These are phyloP conservation scores for Pagrus major DNA, from an alignment of 2,113 vertebrate species.

Conservation along the genomic window DNA sequence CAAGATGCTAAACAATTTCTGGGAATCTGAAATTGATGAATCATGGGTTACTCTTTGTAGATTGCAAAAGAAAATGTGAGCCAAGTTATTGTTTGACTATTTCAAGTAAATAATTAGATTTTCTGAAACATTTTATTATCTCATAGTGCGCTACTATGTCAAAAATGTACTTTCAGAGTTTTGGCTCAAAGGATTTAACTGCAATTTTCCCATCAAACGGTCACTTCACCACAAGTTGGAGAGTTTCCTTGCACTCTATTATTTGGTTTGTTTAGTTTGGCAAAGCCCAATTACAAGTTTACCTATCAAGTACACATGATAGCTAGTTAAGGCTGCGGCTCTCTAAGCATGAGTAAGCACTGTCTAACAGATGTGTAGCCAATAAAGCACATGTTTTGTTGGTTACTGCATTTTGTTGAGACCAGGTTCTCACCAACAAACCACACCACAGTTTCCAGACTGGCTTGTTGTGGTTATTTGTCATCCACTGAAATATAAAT, in stretches of 20 bases:
- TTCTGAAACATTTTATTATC: not conserved
- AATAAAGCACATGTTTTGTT: slow-evolving; percentile 25
- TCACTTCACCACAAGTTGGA: not conserved
- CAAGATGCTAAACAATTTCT: slow-evolving; percentile 1
- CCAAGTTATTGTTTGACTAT: not conserved
- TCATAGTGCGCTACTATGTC: not conserved
- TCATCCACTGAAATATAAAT: not conserved
- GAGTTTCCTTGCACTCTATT: not conserved
- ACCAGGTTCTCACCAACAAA: slow-evolving; percentile 4
- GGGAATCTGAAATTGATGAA: slow-evolving; percentile 8
- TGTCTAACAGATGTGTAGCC: slow-evolving; percentile 17
- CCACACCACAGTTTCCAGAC: slow-evolving; percentile 5
- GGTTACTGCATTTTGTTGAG: slow-evolving; percentile 3
- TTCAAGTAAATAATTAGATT: not conserved
- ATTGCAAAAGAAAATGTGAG: not conserved
- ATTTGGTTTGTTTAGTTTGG: not conserved
- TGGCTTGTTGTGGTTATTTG: not conserved
- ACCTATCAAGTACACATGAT: slow-evolving; percentile 2
- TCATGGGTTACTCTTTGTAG: not conserved
- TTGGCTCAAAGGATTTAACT: not conserved
- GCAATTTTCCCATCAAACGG: not conserved
- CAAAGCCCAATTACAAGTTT: not conserved
- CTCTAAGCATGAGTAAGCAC: slow-evolving; percentile 9
- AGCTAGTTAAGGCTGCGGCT: not conserved
- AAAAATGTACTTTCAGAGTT: not conserved